Evolutionary conservation across 2,888 invertebrate species (phyloP), one percentile per base, ranked within the genome.

Genomic region (Gisinianus flammeolus): DNA sequence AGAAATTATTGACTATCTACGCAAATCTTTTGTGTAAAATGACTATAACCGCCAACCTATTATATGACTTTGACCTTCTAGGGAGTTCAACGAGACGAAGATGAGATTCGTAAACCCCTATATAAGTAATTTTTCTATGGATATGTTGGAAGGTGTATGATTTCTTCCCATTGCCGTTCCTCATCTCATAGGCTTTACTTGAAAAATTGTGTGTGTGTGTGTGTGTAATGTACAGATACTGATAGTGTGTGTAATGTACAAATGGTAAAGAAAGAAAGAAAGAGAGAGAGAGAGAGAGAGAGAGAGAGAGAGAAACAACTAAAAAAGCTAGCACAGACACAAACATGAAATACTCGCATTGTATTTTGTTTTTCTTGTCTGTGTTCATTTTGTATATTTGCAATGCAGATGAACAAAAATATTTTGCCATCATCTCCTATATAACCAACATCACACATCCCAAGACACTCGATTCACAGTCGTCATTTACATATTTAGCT

Each of bases 31-130:
- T 56, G 56, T 62, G 56, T 62, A 5, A 73, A 73, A 44, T 73
- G 73, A 56, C 73, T 73, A 73, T 73, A 72, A 33, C 56, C 24
- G 58, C 72, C 58, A 72, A 54, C 56, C 31, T 72, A 72, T n/a
- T 72, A 56, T 58, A 72, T 58, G 72, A 35, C 73, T 73, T 62
- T 73, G 73, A 73, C 73, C 73, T 73, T 73, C 73, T 73, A 62
- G 62, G 62, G 58, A 35, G 64, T 62, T 73, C 35, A 73, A 73
- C 62, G 56, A 72, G 72, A 71, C 62, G 24, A 62, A 26, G 28
- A 28, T 28, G 44, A 44, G 44, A 44, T 44, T 44, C 44, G 19
- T 44, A 44, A 44, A 44, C 44, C 44, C 44, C 44, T 44, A 44
- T n/a, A n/a, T 66, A 19, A 28, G 30, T 19, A 66, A 66, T 19